Base-by-base conservation (phyloP, 2,888 invertebrate species). In the Miltochrista miniata region DNA sequence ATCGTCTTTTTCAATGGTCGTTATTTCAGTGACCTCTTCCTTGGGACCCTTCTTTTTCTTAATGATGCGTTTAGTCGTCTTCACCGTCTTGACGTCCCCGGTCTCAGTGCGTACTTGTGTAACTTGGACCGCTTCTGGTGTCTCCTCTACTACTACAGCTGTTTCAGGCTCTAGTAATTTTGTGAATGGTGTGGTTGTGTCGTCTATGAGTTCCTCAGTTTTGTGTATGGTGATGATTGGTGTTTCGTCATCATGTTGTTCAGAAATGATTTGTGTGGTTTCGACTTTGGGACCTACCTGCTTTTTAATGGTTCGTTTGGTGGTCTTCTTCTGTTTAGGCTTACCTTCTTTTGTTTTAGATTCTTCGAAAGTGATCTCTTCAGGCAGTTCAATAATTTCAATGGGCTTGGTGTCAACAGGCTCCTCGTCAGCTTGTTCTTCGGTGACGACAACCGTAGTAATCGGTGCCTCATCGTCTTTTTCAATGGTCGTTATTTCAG, bases 181-280 rank as follows among this genome's bases (percentile, higher is more conserved):
- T 40, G 50, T 30, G 5, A 74, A 74, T 2, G 53, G 56, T 46
- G 50, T 51, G 10, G 43, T 50, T 2, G 37, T 45, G 36, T 59
- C 56, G 9, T 56, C 54, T 10, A 68, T 47, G 70, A 75, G 9
- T 48, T 76, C 48, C 68, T 76, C 36, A 59, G 84, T 69, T 44
- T 78, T 79, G 45, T 83, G 72, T 62, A 90, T 79, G 1, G 85
- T 60, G 48, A 83, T 72, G 67, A 88, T 64, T 61, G 92, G 77
- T 59, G 72, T 72, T 46, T 61, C 45, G 42, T 67, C 60, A 35
- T 65, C 65, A 37, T 49, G 45, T 54, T 62, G 64, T 60, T 65
- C 64, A 11, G 66, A 61, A 0, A 48, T 62, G 12, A 72, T 69
- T 43, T 66, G 36, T 34, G 65, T 78, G 1, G 67, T 73, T 72